Evolutionary conservation across 2,797 vertebrate species (phyloP), one percentile per base, ranked within the genome.

Genomic region (Aulostomus chinensis): DNA sequence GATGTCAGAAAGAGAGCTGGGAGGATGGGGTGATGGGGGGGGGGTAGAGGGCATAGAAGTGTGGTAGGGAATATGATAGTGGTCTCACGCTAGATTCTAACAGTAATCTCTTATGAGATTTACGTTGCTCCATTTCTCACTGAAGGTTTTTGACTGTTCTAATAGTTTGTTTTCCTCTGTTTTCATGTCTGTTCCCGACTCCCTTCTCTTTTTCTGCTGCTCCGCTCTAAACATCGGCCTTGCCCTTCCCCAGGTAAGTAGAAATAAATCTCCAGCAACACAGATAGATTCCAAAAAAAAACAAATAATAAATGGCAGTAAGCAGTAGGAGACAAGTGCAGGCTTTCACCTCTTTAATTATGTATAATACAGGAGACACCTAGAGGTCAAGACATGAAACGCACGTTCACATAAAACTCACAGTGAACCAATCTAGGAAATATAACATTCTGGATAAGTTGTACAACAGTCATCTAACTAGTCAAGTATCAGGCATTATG

Each of bases 1-100:
- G 84, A 87, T 92, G 89, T 90, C 90, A 89, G 43, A 61, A 70
- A 37, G 63, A 81, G 69, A 79, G 69, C 59, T 52, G 59, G 72
- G 61, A 75, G 62, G 66, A 59, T 72, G 67, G 63, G 45, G 58
- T 45, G 56, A 72, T 67, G 65, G 47, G 55, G 22, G 67, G 54
- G 62, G 57, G 12, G 45, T 48, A 54, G 48, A 58, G 40, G 53
- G 28, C 52, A 55, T 74, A 47, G 42, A 15, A 69, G 45, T 51
- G 16, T 38, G 13, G 31, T 37, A 20, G 66, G 61, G 68, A 77
- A 81, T 75, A 63, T 30, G 55, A 74, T 77, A 49, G 26, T 39
- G 34, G 53, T 70, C 50, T 76, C 38, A 53, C 64, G 41, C 65
- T 31, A 18, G 43, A 39, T 56, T 73, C 37, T 48, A 38, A 21